These are phyloP conservation scores for Helicoverpa zea DNA, from an alignment of 1,140 invertebrate species.

Conservation along the genomic window DNA sequence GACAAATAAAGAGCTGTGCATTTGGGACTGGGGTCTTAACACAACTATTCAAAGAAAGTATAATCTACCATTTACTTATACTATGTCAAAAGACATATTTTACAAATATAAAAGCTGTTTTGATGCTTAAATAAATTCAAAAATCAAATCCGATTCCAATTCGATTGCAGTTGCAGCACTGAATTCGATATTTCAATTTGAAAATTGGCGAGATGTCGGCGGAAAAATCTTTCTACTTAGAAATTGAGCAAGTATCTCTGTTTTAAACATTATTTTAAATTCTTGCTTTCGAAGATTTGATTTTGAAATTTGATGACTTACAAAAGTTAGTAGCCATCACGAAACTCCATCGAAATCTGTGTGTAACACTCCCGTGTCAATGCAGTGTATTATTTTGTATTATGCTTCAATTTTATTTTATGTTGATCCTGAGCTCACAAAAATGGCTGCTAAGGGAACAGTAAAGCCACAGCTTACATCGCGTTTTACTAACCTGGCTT, in stretches of 20 bases:
- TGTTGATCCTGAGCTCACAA: conserved; percentile 71
- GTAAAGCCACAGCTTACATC: conserved; percentile 69
- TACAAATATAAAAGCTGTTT: background rate
- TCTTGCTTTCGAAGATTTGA: no score
- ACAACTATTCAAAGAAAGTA: no score
- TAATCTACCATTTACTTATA: background rate
- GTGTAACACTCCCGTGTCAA: conserved; percentile 15
- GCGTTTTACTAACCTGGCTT: conserved; percentile 69
- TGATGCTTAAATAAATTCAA: background rate
- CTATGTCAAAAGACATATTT: background rate
- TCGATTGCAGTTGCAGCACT: conserved; percentile 13
- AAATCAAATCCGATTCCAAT: background rate
- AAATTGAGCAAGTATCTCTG: background rate
- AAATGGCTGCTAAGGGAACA: conserved; percentile 75
- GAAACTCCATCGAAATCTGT: conserved; percentile 11
- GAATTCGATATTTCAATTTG: conserved; percentile 22
- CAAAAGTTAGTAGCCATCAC: no score
- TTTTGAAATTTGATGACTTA: no score
- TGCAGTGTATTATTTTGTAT: conserved; percentile 58
- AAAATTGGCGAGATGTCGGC: conserved; percentile 2
- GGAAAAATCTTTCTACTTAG: conserved; percentile 14
- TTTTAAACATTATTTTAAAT: background rate
- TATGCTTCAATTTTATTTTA: conserved; percentile 81
- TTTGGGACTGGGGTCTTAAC: no score
- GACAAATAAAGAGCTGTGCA: background rate